Base-by-base conservation (phyloP, 2,888 invertebrate species). In the Agonopterix alstromeriana region DNA sequence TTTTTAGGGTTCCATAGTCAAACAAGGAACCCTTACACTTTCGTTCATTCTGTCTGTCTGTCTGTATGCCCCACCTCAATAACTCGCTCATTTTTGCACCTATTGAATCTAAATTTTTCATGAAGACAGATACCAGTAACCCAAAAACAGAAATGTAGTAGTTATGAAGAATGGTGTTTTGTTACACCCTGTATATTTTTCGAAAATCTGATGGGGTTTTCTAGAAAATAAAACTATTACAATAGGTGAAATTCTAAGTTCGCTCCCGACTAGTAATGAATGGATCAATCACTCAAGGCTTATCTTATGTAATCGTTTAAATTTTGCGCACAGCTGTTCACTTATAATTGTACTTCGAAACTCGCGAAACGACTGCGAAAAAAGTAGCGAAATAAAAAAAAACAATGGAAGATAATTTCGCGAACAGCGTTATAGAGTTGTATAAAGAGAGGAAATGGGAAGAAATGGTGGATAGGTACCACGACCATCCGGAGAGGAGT, bases 401-500 rank as follows among this genome's bases (percentile, higher is more conserved):
- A n/a, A 38, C 53, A 42, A 77, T 87, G 82, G 83, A 78, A 51
- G 79, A 82, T 9, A 70, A 77, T 58, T 77, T 90, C 48, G 70
- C 87, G 2, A 64, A 76, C 35, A 63, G 55, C 42, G 73, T 91
- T 9, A 54, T 79, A 43, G 69, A 70, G 7, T 67, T 90, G 10
- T 82, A 86, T 55, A 78, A 76, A 56, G 67, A 81, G 35, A 75
- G 67, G 4, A 73, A 86, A 44, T 92, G 92, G 91, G 76, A 68
- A 49, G 80, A 83, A 43, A 81, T 91, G 38, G 66, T 77, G 1
- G 63, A 75, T 0, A 74, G 53, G 10, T 89, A 90, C 79, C 77
- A 84, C 57, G 79, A 90, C 47, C 89, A 90, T 54, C 77, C 85
- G 3, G 76, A 90, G 7, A 83, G 88, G 50, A 90, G 90, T 35